phyloP scores from a whole-genome alignment of 2,113 vertebrate genomes.

The Platichthys stellatus region DNA sequence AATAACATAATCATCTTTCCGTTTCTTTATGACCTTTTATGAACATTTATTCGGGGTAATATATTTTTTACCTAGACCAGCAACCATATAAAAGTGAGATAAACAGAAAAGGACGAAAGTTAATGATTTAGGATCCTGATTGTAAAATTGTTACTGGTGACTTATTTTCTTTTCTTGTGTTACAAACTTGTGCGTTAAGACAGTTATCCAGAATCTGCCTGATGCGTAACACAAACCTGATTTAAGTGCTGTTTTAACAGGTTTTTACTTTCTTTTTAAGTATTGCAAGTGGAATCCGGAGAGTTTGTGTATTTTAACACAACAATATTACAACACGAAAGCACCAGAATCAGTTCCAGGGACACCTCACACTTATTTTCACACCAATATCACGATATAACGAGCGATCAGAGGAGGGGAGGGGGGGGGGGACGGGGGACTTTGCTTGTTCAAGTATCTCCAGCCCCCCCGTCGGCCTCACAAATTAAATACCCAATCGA shows the following conservation, averaged over 20 bases:
- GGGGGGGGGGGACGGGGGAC: too few species aligned
- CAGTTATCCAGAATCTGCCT: neutral
- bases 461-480: neutral
- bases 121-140: constrained; percentile 11
- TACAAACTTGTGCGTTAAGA: neutral
- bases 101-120: constrained; percentile 5
- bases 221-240: neutral
- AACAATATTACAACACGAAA: neutral
- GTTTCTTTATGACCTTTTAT: constrained; percentile 29
- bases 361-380: neutral
- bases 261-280: neutral
- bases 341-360: neutral
- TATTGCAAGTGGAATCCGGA: neutral
- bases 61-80: constrained; percentile 1
- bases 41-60: constrained; percentile 13
- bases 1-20: constrained; percentile 1
- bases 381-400: neutral
- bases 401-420: neutral
- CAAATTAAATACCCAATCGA: neutral
- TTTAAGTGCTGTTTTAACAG: neutral
- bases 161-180: constrained; percentile 4
- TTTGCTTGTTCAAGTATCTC: neutral
- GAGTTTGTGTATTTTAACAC: too few species aligned
- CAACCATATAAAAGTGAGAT: constrained; percentile 20
- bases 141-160: neutral